These are phyloP conservation scores for Cerceris rybyensis DNA, from an alignment of 2,888 invertebrate species.

Conservation along the genomic window DNA sequence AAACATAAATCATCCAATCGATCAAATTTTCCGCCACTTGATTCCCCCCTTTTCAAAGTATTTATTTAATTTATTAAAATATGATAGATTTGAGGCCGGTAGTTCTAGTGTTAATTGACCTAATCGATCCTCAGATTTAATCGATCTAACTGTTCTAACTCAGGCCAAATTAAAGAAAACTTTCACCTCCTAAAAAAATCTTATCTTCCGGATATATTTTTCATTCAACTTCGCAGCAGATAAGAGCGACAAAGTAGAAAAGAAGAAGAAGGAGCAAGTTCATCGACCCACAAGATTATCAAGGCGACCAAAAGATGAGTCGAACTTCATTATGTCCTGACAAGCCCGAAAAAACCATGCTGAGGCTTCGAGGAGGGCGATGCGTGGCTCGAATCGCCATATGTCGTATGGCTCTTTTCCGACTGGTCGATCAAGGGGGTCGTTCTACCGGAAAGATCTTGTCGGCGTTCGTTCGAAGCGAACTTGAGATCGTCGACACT, in stretches of 20 bases:
- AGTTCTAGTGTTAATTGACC: no score
- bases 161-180: no score
- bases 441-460: conserved; percentile 31
- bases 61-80: no score
- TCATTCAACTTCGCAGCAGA: not conserved
- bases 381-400: conserved; percentile 32
- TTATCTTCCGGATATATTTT: no score
- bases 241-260: not conserved
- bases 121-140: no score
- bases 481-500: not conserved
- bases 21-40: no score
- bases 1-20: no score
- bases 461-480: conserved; percentile 14
- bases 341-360: conserved; percentile 27
- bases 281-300: conserved; percentile 42
- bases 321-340: conserved; percentile 31
- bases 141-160: no score
- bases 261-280: conserved; percentile 1
- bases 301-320: conserved; percentile 31
- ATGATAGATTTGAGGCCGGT: no score
- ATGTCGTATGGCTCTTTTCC: conserved; percentile 45
- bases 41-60: no score
- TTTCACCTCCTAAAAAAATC: no score
- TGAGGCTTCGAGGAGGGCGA: conserved; percentile 10
- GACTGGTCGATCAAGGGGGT: conserved; percentile 38